Conservation (phyloP, 37 sponge, comb jelly and placozoan species). For the Beroe ovata region DNA sequence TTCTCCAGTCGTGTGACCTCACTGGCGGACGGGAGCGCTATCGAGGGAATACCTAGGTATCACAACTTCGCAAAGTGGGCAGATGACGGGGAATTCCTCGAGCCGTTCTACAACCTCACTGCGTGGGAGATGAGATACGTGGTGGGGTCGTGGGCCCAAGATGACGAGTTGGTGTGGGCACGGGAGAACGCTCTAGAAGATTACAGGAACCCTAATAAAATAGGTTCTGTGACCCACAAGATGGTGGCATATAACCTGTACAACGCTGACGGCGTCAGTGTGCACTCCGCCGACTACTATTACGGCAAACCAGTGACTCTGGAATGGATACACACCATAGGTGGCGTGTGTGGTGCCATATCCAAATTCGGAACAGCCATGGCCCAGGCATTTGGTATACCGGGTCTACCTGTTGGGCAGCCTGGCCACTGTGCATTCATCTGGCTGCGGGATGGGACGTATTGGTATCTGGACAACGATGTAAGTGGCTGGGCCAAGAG, state of each 20-base stretch:
- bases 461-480: not conserved
- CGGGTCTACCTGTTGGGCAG: not conserved
- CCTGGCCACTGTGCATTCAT: constrained; percentile 1
- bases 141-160: constrained; percentile 20
- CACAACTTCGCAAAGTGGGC: constrained; percentile 15
- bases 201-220: not conserved
- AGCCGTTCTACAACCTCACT: not conserved
- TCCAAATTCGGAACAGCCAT: constrained; percentile 8
- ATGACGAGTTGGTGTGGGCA: constrained; percentile 25
- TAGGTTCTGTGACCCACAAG: not conserved
- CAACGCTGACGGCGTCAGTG: not conserved
- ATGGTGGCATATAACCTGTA: constrained; percentile 1
- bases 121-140: constrained; percentile 16
- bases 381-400: constrained; percentile 16
- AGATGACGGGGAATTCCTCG: not conserved
- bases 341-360: constrained; percentile 10
- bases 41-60: not conserved
- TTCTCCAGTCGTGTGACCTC: not conserved
- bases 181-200: not conserved
- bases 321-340: not conserved
- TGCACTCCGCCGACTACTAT: not conserved
- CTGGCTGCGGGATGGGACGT: not conserved
- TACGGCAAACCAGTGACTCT: not conserved
- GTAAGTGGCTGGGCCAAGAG: not conserved
- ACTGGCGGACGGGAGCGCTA: not conserved